These are phyloP conservation scores for Pachyuromys duprasi DNA, from an alignment of 2,797 vertebrate genomes.

Conservation along the genomic window DNA sequence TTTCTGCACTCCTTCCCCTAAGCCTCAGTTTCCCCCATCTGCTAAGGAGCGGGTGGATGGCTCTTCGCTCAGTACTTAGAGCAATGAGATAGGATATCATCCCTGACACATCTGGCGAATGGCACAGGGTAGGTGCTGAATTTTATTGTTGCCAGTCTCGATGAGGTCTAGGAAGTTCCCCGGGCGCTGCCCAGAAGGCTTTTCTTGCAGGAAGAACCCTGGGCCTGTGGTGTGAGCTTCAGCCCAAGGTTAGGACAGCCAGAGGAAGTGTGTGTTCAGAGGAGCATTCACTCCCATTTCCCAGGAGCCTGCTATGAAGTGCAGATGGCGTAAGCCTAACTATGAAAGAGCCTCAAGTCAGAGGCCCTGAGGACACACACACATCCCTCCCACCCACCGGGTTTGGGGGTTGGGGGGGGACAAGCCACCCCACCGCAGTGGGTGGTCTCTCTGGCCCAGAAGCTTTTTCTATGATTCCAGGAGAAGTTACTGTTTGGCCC, in stretches of 20 bases:
- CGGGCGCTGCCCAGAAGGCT: background rate
- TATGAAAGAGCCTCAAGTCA: constrained; percentile 30
- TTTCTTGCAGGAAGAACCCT: background rate
- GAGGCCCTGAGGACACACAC: constrained; percentile 65
- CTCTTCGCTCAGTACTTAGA: background rate
- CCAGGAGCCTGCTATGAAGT: background rate
- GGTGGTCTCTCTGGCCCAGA: constrained; percentile 66
- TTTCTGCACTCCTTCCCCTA: background rate
- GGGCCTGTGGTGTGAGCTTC: background rate
- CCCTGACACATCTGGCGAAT: background rate
- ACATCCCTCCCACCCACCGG: constrained; percentile 42
- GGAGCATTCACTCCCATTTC: background rate
- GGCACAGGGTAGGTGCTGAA: background rate
- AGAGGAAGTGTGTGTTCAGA: background rate
- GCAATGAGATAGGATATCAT: background rate
- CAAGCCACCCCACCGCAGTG: background rate
- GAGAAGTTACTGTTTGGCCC: constrained; percentile 57
- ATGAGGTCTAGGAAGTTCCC: background rate
- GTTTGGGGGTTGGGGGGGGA: background rate
- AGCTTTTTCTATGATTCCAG: constrained; percentile 53
- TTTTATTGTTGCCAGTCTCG: background rate
- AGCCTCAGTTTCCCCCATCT: background rate
- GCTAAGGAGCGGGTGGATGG: background rate
- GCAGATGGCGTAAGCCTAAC: background rate
- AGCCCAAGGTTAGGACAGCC: background rate